These are phyloP conservation scores for Lathronympha strigana DNA, from an alignment of 2,888 invertebrate species.

Conservation along the genomic window DNA sequence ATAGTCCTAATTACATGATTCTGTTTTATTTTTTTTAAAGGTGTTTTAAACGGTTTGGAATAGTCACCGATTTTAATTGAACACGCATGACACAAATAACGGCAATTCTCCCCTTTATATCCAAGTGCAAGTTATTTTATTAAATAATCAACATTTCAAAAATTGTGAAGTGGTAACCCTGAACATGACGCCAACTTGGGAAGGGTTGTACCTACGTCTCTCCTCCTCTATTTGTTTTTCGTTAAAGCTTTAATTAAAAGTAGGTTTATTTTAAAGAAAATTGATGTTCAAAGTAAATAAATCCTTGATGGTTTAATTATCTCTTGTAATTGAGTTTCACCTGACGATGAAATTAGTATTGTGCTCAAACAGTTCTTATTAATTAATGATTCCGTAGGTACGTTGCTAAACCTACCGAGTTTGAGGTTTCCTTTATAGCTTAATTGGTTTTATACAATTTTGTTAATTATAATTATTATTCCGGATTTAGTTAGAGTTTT, in stretches of 20 bases:
- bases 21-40: too few species aligned
- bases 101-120: too few species aligned
- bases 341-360: slow-evolving; percentile 71
- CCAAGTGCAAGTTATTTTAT: not conserved
- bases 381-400: slow-evolving; percentile 59
- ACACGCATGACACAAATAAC: too few species aligned
- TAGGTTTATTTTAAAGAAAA: slow-evolving; percentile 82
- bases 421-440: slow-evolving; percentile 47
- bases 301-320: slow-evolving; percentile 82
- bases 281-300: slow-evolving; percentile 82
- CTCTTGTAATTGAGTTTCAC: slow-evolving; percentile 81
- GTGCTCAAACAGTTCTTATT: slow-evolving; percentile 57
- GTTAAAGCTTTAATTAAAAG: slow-evolving; percentile 83
- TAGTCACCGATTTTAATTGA: too few species aligned
- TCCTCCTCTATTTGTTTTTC: slow-evolving; percentile 78
- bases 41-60: too few species aligned
- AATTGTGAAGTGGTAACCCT: slow-evolving; percentile 2
- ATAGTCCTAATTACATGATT: too few species aligned
- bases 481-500: not conserved
- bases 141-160: not conserved
- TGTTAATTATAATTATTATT: slow-evolving; percentile 31
- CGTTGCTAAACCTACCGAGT: slow-evolving; percentile 42
- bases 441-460: slow-evolving; percentile 35
- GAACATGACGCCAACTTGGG: slow-evolving; percentile 57
- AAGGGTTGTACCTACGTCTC: slow-evolving; percentile 72